These are phyloP conservation scores for Anthoscopus minutus DNA, from an alignment of 2,113 vertebrate genomes.

Conservation along the genomic window DNA sequence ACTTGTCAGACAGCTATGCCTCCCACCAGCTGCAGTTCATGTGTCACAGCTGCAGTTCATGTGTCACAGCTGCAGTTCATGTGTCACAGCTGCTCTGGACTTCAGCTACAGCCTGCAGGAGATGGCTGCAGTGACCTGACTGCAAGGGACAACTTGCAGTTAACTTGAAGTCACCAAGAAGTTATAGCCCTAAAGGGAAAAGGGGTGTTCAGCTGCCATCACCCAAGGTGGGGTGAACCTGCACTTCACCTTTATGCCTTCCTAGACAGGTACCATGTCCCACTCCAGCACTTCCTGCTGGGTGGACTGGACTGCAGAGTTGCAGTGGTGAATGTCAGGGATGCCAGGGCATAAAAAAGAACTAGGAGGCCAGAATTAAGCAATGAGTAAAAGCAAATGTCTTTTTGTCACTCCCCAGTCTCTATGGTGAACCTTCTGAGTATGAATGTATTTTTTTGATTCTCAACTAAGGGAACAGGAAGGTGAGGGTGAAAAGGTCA, in stretches of 20 bases:
- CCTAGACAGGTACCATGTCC: not conserved
- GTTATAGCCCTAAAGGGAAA: not conserved
- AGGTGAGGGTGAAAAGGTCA: not conserved
- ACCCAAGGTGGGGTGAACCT: not conserved
- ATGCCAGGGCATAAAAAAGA: not conserved
- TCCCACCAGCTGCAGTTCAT: not conserved
- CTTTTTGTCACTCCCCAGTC: not conserved
- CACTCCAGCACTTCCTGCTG: not conserved
- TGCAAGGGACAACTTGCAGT: not conserved
- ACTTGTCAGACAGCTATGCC: not conserved
- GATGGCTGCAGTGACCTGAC: not conserved
- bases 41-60: accelerated
- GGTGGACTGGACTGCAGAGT: not conserved
- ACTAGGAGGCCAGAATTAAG: not conserved
- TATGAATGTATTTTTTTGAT: not conserved
- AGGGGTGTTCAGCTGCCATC: not conserved
- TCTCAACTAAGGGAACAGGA: not conserved
- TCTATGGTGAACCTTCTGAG: not conserved
- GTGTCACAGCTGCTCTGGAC: not conserved
- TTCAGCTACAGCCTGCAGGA: not conserved
- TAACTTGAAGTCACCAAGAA: not conserved
- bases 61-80: not conserved
- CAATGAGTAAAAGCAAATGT: not conserved
- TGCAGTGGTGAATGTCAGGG: not conserved
- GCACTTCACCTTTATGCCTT: not conserved